phyloP scores from a whole-genome alignment of 2,888 invertebrate species.

The Sicus ferrugineus region DNA sequence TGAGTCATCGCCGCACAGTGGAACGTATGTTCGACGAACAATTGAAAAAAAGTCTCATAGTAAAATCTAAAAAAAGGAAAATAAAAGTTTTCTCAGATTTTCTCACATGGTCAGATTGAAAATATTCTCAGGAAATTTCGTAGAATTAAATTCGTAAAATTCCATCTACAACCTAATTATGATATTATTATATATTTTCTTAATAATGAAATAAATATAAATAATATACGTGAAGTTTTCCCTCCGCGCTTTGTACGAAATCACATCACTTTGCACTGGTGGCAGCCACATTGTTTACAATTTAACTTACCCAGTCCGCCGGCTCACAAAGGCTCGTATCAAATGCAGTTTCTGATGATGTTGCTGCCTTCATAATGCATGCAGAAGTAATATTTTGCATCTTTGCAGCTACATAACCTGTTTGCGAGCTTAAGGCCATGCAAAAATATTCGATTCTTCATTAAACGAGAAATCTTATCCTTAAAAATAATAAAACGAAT shows the following conservation, averaged over 20 bases:
- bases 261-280: background rate
- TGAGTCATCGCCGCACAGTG: too few species aligned
- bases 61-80: too few species aligned
- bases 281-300: background rate
- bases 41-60: too few species aligned
- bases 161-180: too few species aligned
- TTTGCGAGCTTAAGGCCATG: background rate
- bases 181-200: too few species aligned
- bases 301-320: background rate
- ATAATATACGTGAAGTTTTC: background rate
- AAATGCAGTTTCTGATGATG: background rate
- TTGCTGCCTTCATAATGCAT: slow-evolving; percentile 18
- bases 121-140: too few species aligned
- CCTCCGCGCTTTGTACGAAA: too few species aligned
- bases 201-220: too few species aligned
- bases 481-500: too few species aligned
- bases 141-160: too few species aligned
- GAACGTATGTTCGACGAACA: too few species aligned
- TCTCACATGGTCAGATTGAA: too few species aligned
- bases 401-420: slow-evolving; percentile 4
- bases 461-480: background rate
- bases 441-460: background rate
- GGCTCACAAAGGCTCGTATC: background rate
- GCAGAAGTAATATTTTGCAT: slow-evolving; percentile 32
- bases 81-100: background rate